Base-by-base conservation (phyloP, 92 coral and sea anemone genomes). In the Siderastrea radians region DNA sequence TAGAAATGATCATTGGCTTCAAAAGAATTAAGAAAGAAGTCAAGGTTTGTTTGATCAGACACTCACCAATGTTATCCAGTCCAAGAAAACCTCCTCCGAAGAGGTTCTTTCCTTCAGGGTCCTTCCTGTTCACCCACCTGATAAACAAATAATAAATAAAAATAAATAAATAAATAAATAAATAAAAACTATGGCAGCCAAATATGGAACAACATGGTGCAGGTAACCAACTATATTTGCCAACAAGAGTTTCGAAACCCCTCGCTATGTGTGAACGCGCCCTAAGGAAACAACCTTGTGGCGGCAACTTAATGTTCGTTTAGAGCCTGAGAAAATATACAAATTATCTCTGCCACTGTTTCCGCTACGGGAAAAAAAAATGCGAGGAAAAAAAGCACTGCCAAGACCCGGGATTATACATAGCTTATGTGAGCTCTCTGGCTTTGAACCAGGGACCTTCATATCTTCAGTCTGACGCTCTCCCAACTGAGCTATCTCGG, bases 381-480 rank as follows among this genome's bases (percentile, higher is more conserved):
- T 45, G 17, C 4, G 47, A 14, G 43, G 1, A 72, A 79, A 81
- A 50, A 62, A 84, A 75, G 17, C 52, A 47, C 3, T 94, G 98
- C 98, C 95, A 95, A 94, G 87, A 92, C 98, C 95, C 98, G 98
- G 95, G 94, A 94, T 75, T 92, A 83, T 92, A 87, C 98, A 95
- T 91, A 81, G 88, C 81, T 90, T 96, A 86, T 92, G 74, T 85
- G 98, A 94, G 63, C 91, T 78, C 95, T 93, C 93, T 95, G 93
- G 98, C 72, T 60, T 95, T 96, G 98, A 96, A 95, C 98, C 98
- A 96, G 98, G 99, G 99, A 96, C 99, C 98, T 96, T 93, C 99
- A 95, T 98, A 96, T 96, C 99, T 96, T 96, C 99, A 96, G 99
- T 96, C 98, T 95, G 99, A 95, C 99, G 99, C 95, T 96, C 98